Conservation (phyloP, 2,797 vertebrate species). For the Chelmon rostratus region DNA sequence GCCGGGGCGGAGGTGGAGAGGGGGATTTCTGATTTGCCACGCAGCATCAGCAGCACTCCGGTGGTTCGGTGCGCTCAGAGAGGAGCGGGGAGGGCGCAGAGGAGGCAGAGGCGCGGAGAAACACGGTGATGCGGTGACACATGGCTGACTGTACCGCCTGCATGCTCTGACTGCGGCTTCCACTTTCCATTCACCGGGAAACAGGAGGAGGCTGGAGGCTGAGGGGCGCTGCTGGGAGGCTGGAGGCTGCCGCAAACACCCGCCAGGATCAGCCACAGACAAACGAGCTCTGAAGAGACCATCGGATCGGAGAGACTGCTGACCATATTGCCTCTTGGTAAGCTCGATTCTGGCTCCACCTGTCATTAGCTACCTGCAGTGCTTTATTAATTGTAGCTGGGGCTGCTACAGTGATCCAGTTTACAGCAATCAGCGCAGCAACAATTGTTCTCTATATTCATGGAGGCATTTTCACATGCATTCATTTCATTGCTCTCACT, state of each 20-base stretch:
- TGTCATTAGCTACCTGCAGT: slow-evolving; percentile 41
- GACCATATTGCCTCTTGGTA: slow-evolving; percentile 39
- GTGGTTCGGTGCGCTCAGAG: slow-evolving; percentile 25
- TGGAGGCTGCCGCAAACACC: slow-evolving; percentile 37
- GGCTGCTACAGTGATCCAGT: neutral
- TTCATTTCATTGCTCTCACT: neutral
- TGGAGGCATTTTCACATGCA: neutral
- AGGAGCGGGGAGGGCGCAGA: slow-evolving; percentile 28
- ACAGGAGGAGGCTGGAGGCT: slow-evolving; percentile 24
- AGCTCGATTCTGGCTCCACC: slow-evolving; percentile 32
- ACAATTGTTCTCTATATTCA: slow-evolving; percentile 21
- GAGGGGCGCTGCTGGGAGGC: slow-evolving; percentile 38
- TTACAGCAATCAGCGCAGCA: slow-evolving; percentile 18
- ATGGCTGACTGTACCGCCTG: slow-evolving; percentile 50
- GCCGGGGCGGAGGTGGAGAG: neutral
- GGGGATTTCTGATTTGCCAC: slow-evolving; percentile 26
- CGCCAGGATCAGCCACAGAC: neutral
- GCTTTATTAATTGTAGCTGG: neutral
- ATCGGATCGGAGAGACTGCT: slow-evolving; percentile 1
- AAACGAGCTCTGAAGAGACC: slow-evolving; percentile 1
- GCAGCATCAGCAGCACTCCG: slow-evolving; percentile 40
- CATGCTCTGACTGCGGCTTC: slow-evolving; percentile 55
- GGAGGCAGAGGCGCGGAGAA: neutral
- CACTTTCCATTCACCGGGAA: slow-evolving; percentile 21
- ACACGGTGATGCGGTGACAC: slow-evolving; percentile 55